Base-by-base conservation (phyloP, 1,140 invertebrate species). In the Procambarus clarkii region DNA sequence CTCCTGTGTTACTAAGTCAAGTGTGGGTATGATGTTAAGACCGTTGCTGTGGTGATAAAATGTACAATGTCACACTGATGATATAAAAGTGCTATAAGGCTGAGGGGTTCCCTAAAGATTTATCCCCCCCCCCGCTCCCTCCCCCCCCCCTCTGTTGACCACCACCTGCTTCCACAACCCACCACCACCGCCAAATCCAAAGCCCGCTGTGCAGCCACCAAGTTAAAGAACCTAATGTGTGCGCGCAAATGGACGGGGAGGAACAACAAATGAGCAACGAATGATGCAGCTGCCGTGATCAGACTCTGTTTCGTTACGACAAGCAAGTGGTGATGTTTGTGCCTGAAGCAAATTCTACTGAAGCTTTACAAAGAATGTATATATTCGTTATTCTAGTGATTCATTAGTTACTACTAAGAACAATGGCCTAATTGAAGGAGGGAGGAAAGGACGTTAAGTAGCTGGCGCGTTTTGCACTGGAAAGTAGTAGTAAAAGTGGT, bases 331-430 rank as follows among this genome's bases (percentile, higher is more conserved):
- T 90, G 88, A 90, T 90, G 88, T 90, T 90, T 84, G 88, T 90
- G 88, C 88, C 88, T 90, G 81, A 90, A 90, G 88, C 81, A 83
- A 90, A 90, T 90, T 90, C 71, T 90, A 84, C 83, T 84, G 78
- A 90, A 90, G 88, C 88, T 90, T 90, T 84, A 90, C 88, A 83
- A 90, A 90, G 88, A 90, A 83, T 90, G 88, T 90, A 90, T 54
- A 90, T 90, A 90, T 90, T 90, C 88, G 88, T 90, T 90, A 84
- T 90, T 84, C 88, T 90, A 90, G 88, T 90, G 88, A 90, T 90
- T 74, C 88, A 84, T 90, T 90, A 84, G 80, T 90, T 84, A 90
- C 71, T 90, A 84, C 81, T 84, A 90, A 84, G 88, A 90, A 90
- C 88, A 90, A 78, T 90, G 88, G 81, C 88, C 88, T 90, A 79